These are phyloP conservation scores for Dermolepida albohirtum DNA, from an alignment of 2,888 invertebrate genomes.

Conservation along the genomic window DNA sequence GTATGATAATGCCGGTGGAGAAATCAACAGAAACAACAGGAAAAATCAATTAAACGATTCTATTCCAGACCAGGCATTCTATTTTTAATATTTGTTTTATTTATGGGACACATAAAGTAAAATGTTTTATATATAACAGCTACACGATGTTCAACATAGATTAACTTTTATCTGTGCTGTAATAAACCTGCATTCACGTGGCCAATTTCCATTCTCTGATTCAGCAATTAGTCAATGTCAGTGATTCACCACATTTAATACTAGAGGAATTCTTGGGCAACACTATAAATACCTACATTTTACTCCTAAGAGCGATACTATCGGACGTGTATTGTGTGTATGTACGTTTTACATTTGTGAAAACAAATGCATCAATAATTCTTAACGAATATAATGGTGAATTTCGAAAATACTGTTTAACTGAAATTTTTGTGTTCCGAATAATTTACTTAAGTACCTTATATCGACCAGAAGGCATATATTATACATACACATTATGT, in stretches of 20 bases:
- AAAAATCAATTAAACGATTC: constrained; percentile 26
- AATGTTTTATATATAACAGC: constrained; percentile 19
- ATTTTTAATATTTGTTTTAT: constrained; percentile 37
- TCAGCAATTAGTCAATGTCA: constrained; percentile 34
- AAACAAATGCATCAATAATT: too few species aligned
- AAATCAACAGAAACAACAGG: constrained; percentile 18
- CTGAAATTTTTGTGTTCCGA: too few species aligned
- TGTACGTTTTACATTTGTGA: too few species aligned
- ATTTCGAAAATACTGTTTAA: too few species aligned
- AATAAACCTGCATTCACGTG: constrained; percentile 20
- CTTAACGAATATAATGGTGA: too few species aligned
- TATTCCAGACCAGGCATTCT: constrained; percentile 3
- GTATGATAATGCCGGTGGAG: constrained; percentile 17
- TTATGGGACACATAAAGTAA: constrained; percentile 23
- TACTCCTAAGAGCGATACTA: too few species aligned
- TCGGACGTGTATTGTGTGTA: too few species aligned
- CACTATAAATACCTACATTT: too few species aligned
- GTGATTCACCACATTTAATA: constrained; percentile 1
- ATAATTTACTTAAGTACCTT: background rate
- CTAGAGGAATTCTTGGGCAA: too few species aligned
- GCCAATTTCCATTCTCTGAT: constrained; percentile 30
- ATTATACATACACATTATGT: constrained; percentile 6
- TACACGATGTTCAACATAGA: constrained; percentile 28
- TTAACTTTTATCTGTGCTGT: constrained; percentile 32
- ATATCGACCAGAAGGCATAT: constrained; percentile 10